phyloP scores from a whole-genome alignment of 1,140 invertebrate species.

The Wiebesia pumilae region DNA sequence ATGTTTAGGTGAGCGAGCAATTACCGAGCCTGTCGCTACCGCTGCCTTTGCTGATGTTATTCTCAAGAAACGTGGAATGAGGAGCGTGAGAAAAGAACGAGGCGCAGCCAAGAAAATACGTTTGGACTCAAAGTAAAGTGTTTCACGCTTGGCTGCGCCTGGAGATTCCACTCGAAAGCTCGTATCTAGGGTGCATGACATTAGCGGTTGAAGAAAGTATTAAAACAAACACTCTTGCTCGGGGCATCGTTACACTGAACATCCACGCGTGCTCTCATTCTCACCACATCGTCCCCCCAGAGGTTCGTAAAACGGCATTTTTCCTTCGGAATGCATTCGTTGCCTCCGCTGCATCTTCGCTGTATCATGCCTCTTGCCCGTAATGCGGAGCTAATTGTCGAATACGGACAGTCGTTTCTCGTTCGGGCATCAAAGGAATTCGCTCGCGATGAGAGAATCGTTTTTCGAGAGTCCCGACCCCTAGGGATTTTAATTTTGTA shows the following conservation, averaged over 20 bases:
- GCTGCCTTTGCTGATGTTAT: neutral
- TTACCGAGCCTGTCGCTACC: constrained; percentile 14
- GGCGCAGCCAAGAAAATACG: neutral
- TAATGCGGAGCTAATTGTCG: too few species aligned
- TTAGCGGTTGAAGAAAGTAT: constrained; percentile 49
- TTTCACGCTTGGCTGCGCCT: constrained; percentile 54
- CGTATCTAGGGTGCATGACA: constrained; percentile 53
- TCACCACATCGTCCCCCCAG: too few species aligned
- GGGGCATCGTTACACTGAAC: neutral
- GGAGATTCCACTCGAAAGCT: constrained; percentile 49
- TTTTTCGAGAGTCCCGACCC: neutral
- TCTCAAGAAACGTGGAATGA: neutral
- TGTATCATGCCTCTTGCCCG: too few species aligned
- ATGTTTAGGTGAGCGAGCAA: constrained; percentile 38
- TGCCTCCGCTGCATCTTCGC: neutral
- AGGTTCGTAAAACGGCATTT: too few species aligned
- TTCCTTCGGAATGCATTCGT: neutral
- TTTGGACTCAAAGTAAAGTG: constrained; percentile 53
- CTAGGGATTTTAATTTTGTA: neutral
- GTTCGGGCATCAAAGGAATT: neutral
- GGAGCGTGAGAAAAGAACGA: neutral
- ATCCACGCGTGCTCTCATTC: too few species aligned
- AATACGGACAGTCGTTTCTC: neutral
- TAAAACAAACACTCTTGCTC: constrained; percentile 21
- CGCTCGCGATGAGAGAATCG: neutral